phyloP scores from a whole-genome alignment of 2,888 invertebrate species.

The Dicyrtoma fusca region DNA sequence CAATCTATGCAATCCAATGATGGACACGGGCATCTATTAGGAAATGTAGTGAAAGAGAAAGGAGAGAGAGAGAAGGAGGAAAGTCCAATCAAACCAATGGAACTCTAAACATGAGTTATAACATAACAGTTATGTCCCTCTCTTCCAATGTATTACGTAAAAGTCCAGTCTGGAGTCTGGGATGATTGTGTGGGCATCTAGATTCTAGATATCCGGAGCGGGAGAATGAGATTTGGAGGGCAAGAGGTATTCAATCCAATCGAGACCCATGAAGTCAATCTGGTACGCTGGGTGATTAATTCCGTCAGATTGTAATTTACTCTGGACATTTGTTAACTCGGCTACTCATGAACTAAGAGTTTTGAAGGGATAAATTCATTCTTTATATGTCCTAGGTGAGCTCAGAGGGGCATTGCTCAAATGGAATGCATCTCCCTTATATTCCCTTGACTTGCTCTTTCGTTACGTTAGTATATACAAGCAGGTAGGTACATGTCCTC shows the following conservation, averaged over 20 bases:
- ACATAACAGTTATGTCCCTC: neutral
- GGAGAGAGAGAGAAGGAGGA: neutral
- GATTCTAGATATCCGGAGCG: neutral
- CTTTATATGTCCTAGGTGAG: neutral
- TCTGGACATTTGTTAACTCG: slow-evolving; percentile 37
- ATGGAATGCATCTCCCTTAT: neutral
- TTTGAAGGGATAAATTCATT: slow-evolving; percentile 2
- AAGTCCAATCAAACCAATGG: slow-evolving; percentile 16
- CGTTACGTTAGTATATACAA: too few relatives aligned
- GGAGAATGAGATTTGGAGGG: slow-evolving; percentile 24
- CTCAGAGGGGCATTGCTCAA: neutral
- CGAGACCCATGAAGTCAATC: slow-evolving; percentile 36
- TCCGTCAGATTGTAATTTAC: slow-evolving; percentile 47
- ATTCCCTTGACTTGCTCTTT: neutral
- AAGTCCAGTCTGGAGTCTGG: neutral
- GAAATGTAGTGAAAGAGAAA: neutral
- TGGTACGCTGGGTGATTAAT: slow-evolving; percentile 43
- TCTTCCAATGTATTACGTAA: neutral
- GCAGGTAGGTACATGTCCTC: too few relatives aligned
- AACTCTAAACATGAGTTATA: slow-evolving; percentile 6
- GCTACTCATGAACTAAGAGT: neutral
- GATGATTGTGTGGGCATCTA: neutral
- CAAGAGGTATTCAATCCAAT: slow-evolving; percentile 26
- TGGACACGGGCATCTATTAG: neutral
- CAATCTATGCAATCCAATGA: neutral